Evolutionary conservation across 2,113 vertebrate species (phyloP).

Genomic region (Leptobrachium ailaonicum): DNA sequence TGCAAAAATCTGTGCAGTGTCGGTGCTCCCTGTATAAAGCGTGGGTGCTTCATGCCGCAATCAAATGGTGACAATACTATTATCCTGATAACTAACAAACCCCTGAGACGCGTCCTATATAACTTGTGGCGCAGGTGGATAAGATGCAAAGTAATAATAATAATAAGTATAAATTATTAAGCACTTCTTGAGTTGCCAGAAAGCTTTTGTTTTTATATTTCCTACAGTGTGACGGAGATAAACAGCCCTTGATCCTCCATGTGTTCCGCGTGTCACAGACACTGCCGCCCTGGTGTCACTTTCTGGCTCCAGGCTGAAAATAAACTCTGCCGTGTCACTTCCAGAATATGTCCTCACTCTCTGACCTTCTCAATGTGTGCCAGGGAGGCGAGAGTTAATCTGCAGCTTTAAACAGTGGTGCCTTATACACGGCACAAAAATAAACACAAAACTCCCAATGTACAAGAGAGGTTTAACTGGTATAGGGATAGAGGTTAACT

Average conservation of each 20-base stretch:
- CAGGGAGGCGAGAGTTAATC: conserved; percentile 1
- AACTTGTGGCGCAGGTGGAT: no score
- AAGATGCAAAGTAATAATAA: no score
- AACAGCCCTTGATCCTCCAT: conserved; percentile 21
- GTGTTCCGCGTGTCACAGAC: conserved; percentile 29
- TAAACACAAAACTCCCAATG: no score
- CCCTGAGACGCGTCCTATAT: no score
- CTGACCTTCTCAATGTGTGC: conserved; percentile 21
- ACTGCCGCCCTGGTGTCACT: conserved; percentile 25
- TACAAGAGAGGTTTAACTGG: no score
- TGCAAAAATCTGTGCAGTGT: no score
- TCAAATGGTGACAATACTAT: no score
- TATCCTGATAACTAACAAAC: no score
- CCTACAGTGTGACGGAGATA: conserved; percentile 1
- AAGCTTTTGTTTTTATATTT: conserved; percentile 1
- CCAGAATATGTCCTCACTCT: conserved; percentile 2
- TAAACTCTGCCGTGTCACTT: conserved; percentile 23
- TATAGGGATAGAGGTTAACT: no score
- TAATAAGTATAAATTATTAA: neutral
- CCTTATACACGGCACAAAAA: neutral
- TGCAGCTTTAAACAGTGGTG: neutral
- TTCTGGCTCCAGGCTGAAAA: conserved; percentile 43
- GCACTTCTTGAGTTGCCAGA: neutral
- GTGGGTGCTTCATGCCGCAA: no score
- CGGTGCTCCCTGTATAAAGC: no score